Base-by-base conservation (phyloP, 2,113 vertebrate genomes). In the Chaetops frenatus region DNA sequence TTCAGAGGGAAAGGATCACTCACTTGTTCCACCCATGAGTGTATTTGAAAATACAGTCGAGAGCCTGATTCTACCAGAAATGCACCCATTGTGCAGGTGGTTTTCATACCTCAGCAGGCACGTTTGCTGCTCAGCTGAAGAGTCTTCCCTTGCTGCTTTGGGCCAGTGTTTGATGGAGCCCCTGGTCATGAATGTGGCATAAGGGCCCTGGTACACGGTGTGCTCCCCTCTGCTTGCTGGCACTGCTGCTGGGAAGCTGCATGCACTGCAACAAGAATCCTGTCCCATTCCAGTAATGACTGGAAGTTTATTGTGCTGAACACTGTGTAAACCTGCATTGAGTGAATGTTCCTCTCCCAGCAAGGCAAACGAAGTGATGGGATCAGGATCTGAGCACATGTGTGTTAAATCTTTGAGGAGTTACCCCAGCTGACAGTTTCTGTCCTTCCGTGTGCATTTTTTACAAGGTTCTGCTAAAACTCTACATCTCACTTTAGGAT, bases 321-420 rank as follows among this genome's bases (percentile, higher is more conserved):
- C 1, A 1, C 57, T 54, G 10, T 58, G 61, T 33, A 65, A 76
- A 61, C 5, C 12, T 51, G 27, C 3, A 0, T 8, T n/a, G 31
- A 58, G 47, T 57, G 70, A 38, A 12, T 48, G 13, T 50, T 91
- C 40, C 72, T 42, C 5, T 91, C 77, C 42, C 65, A 64, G 0
- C 27, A 17, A 61, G 45, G n/a, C 50, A 35, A 64, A 27, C 14
- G 57, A n/a, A 57, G 8, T 7, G 18, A 40, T 45, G 28, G 45
- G 40, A 29, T 81, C 50, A 50, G 28, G 50, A 6, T 77, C 24
- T 14, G 33, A 83, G 60, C 38, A 10, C 60, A 4, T 6, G 48
- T 50, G 29, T 86, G 29, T 84, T 58, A 35, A 66, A 54, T 64
- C 1, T 0, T 21, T 18, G 17, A 9, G 14, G 28, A 35, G 12